Percentiles rank a stretch among this genome's conserved stretches.
Evolutionary conservation across 2,797 vertebrate species (phyloP).

Genomic region (Anomalospiza imberbis): DNA sequence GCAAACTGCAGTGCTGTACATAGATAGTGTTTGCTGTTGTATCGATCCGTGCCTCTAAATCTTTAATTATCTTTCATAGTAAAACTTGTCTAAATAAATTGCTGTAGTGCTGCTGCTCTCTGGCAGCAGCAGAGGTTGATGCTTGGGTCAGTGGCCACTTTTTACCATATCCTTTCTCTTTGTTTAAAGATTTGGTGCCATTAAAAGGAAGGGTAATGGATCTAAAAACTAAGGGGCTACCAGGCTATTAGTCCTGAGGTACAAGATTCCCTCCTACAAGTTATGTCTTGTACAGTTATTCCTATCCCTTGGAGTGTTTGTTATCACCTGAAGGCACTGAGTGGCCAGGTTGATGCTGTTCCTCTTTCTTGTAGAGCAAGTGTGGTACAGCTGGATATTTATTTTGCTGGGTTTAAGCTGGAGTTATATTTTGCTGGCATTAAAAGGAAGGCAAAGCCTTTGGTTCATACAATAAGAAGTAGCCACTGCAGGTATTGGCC

Average conservation of each 20-base stretch:
- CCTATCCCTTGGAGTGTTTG: neutral
- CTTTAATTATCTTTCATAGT: slow-evolving; percentile 51
- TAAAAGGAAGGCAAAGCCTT: neutral
- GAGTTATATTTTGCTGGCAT: neutral
- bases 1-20: neutral
- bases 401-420: neutral
- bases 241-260: neutral
- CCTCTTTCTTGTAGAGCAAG: neutral
- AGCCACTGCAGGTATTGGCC: neutral
- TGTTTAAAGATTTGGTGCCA: neutral
- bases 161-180: neutral
- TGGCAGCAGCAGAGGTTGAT: neutral
- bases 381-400: neutral
- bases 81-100: slow-evolving; percentile 44
- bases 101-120: neutral
- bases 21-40: neutral
- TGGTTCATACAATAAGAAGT: neutral
- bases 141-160: neutral
- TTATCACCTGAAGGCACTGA: neutral
- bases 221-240: neutral
- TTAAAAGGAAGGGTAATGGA: neutral
- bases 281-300: neutral
- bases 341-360: neutral
- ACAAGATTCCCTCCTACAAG: neutral
- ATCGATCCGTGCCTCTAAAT: slow-evolving; percentile 30